Conservation (phyloP, 35 echinoderm and acorn worm genomes). For the Apostichopus japonicus region DNA sequence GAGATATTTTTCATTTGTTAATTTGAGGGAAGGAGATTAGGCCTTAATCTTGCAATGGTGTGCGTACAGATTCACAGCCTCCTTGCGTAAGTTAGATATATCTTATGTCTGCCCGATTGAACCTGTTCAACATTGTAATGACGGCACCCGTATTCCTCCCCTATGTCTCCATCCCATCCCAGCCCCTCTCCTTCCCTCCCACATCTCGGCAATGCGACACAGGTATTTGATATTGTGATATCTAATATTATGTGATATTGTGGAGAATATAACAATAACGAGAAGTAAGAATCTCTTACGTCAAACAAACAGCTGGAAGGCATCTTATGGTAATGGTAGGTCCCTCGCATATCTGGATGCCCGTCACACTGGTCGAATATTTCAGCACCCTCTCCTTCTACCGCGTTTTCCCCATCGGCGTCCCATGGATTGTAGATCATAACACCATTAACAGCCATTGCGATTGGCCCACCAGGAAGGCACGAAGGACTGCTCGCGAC, state of each 20-base stretch:
- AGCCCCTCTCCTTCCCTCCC: too few relatives aligned
- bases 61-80: too few relatives aligned
- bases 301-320: constrained; percentile 74
- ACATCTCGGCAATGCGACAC: too few relatives aligned
- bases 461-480: constrained; percentile 68
- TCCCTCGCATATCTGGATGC: constrained; percentile 61
- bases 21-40: too few relatives aligned
- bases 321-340: constrained; percentile 85
- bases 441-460: constrained; percentile 60
- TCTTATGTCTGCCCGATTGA: too few relatives aligned
- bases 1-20: too few relatives aligned
- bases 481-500: constrained; percentile 36
- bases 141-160: too few relatives aligned
- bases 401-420: constrained; percentile 58
- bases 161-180: too few relatives aligned
- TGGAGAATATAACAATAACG: too few relatives aligned
- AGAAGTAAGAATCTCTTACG: neutral
- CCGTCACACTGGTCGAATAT: constrained; percentile 81
- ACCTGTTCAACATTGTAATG: too few relatives aligned
- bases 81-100: too few relatives aligned
- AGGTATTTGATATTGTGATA: neutral
- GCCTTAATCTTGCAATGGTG: too few relatives aligned
- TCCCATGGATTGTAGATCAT: constrained; percentile 79
- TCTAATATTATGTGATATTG: neutral
- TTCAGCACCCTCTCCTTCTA: constrained; percentile 65